Conservation (phyloP, 2,888 invertebrate genomes). For the Drosophila prolongata region DNA sequence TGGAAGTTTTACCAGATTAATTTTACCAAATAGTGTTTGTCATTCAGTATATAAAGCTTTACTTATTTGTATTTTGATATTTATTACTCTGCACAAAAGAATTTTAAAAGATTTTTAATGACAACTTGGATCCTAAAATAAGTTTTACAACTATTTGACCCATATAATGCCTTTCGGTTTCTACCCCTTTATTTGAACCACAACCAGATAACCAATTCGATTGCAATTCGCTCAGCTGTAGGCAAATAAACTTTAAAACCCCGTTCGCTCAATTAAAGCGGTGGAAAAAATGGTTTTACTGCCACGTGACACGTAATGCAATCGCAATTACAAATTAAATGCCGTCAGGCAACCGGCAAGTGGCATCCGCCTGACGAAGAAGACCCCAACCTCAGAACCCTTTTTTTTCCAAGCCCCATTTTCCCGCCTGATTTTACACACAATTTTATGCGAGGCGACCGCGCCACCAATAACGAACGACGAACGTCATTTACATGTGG, state of each 20-base stretch:
- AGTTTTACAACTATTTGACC: background rate
- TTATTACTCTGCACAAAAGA: too few species aligned
- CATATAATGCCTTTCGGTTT: background rate
- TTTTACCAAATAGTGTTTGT: too few species aligned
- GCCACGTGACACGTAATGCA: constrained; percentile 65
- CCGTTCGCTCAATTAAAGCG: constrained; percentile 58
- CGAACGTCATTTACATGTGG: constrained; percentile 80
- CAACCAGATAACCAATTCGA: background rate
- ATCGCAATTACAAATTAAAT: constrained; percentile 73
- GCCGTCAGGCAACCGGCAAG: constrained; percentile 62
- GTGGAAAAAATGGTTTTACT: constrained; percentile 20
- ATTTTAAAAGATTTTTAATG: too few species aligned
- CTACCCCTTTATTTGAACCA: background rate
- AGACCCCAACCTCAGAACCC: constrained; percentile 5
- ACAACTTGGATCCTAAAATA: too few species aligned
- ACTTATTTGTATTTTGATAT: too few species aligned
- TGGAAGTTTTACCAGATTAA: too few species aligned
- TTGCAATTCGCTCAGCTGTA: constrained; percentile 15
- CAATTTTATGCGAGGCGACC: constrained; percentile 73
- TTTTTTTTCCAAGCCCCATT: constrained; percentile 10
- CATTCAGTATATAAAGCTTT: too few species aligned
- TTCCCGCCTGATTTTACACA: constrained; percentile 49
- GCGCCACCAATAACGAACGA: constrained; percentile 80
- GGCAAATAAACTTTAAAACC: constrained; percentile 33
- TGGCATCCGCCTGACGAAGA: constrained; percentile 38